Base-by-base conservation (phyloP, 2,888 invertebrate species). In the Candidula unifasciata region DNA sequence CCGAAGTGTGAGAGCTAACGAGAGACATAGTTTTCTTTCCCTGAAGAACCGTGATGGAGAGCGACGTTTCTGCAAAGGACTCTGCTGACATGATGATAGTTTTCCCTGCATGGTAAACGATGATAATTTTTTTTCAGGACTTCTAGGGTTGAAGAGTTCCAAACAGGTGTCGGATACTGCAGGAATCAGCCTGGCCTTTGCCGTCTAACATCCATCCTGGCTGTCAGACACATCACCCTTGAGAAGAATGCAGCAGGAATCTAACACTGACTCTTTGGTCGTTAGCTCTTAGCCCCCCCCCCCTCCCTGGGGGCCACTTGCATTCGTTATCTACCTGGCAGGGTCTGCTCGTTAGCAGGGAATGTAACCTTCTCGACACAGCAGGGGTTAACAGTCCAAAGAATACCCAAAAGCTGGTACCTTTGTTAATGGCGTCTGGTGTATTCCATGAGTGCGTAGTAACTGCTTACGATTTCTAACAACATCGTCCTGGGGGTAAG, bases 401-500 rank as follows among this genome's bases (percentile, higher is more conserved):
- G n/a, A 18, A 0, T 21, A 3, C 24, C n/a, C 71, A n/a, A 21
- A 6, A 30, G 18, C 10, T 44, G 13, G 71, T 44, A 24, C 21
- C 21, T 37, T 10, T 71, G 2, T 71, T 6, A 24, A 21, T 71
- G 44, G 24, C 80, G 18, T 88, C 88, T 27, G 80, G 87, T 10
- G 24, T 86, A 8, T 88, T 87, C 77, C 89, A 89, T 82, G 88
- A 88, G 21, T 24, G 60, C 2, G n/a, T n/a, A n/a, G n/a, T n/a
- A n/a, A n/a, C 88, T 88, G 80, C 87, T 88, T 10, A 87, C 86
- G 79, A 82, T 89, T 8, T 88, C 88, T 18, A 88, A 87, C 0
- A 81, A 33, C 30, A 44, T 88, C 18, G 87, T 89, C 2, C 81
- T 86, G 33, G 66, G 37, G 66, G 66, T 66, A 24, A 8, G 54